phyloP scores from a whole-genome alignment of 1,140 invertebrate species.

The Orchestia grillus region DNA sequence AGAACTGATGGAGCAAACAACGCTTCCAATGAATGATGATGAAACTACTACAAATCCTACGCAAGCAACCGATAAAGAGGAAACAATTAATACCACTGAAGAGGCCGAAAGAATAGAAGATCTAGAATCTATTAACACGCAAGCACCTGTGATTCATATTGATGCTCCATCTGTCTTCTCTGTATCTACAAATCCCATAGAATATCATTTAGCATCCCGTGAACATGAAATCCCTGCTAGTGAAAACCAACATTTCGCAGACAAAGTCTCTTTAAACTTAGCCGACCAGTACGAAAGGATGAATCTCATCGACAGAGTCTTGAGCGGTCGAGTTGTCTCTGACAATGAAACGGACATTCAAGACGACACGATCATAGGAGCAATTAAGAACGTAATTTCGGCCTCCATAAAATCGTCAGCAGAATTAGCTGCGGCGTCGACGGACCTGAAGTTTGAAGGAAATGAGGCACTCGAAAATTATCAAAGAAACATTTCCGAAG shows the following conservation, averaged over 20 bases:
- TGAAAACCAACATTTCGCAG: not conserved
- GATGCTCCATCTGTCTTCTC: not conserved
- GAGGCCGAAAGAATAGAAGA: not conserved
- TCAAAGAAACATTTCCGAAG: not conserved
- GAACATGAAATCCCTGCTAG: not conserved
- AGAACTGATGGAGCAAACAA: not conserved
- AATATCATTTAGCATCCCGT: not conserved
- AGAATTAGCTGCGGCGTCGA: not conserved
- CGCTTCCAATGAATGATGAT: not conserved
- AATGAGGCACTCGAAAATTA: not conserved
- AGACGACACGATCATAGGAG: not conserved
- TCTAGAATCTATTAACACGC: not conserved
- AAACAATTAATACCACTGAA: not conserved
- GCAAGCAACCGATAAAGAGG: not conserved
- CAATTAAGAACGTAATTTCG: constrained; percentile 3
- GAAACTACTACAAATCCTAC: not conserved
- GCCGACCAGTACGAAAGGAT: constrained; percentile 32
- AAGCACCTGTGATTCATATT: not conserved
- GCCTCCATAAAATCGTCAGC: constrained; percentile 11
- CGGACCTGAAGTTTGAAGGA: not conserved
- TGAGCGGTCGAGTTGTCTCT: not conserved
- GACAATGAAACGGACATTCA: not conserved
- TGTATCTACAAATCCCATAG: constrained; percentile 6
- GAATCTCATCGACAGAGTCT: not conserved
- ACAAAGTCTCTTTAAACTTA: not conserved